A percentile compares a stretch with the other conserved stretches of the same genome.
Conservation (phyloP, 2,888 invertebrate species). For the Pseudoips prasinana region DNA sequence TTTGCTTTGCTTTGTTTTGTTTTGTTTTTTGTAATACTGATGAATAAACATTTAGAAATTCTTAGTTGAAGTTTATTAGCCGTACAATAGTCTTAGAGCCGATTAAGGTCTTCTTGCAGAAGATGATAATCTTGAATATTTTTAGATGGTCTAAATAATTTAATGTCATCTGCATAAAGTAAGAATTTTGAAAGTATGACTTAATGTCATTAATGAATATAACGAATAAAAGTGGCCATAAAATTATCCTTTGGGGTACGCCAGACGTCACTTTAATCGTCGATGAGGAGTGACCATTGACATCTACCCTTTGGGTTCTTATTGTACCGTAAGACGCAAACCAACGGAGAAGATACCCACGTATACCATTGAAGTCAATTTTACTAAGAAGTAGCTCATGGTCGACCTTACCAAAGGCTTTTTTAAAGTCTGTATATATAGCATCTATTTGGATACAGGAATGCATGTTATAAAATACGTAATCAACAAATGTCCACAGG, state of each 20-base stretch:
- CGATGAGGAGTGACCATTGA: no score
- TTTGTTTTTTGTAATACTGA: not conserved
- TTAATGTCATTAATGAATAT: not conserved
- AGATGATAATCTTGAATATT: not conserved
- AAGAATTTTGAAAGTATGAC: not conserved
- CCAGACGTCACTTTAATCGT: not conserved
- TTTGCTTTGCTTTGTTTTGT: no score
- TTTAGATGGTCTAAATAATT: not conserved
- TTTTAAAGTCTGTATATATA: no score
- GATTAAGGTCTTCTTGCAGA: slow-evolving; percentile 1
- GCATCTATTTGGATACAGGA: no score
- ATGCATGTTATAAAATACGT: no score
- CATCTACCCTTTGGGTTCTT: no score
- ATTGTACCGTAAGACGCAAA: no score
- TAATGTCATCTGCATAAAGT: slow-evolving; percentile 1
- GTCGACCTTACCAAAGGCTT: no score
- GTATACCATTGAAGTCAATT: no score
- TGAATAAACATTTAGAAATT: not conserved
- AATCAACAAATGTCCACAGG: no score
- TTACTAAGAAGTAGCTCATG: no score
- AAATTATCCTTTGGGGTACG: not conserved
- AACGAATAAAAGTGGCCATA: not conserved
- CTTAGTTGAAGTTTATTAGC: not conserved
- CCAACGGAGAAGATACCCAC: no score
- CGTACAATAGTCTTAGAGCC: not conserved